Evolutionary conservation across 2,113 vertebrate species (phyloP).

Genomic region (Esox niger): DNA sequence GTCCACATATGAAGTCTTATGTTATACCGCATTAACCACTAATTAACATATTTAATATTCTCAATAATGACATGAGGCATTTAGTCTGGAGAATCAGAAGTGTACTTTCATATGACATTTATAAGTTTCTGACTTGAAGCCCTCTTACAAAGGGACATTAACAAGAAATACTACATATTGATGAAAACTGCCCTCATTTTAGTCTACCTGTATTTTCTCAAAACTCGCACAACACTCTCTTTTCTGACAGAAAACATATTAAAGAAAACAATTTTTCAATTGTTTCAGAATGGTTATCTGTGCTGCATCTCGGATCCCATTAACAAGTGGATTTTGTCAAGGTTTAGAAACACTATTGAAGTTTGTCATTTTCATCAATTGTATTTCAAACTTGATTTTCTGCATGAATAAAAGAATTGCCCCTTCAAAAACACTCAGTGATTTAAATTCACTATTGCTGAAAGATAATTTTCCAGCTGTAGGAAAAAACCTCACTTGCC

Average conservation of each 20-base stretch:
- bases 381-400: too few species aligned
- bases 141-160: too few species aligned
- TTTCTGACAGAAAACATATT: conserved; percentile 5
- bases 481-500: not conserved
- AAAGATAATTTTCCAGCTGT: too few species aligned
- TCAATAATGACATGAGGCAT: too few species aligned
- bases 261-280: conserved; percentile 12
- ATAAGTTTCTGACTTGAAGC: too few species aligned
- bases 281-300: conserved; percentile 5
- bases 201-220: not conserved
- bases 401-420: too few species aligned
- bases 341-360: too few species aligned
- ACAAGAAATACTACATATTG: too few species aligned
- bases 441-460: too few species aligned
- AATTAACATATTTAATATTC: not conserved
- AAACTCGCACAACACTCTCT: not conserved
- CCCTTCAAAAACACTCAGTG: too few species aligned
- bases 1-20: not conserved
- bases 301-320: not conserved
- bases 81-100: not conserved
- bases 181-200: not conserved
- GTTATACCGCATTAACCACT: not conserved
- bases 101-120: not conserved
- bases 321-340: conserved; percentile 2
- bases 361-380: too few species aligned